Base-by-base conservation (phyloP, 2,113 vertebrate genomes). In the Hucho hucho region DNA sequence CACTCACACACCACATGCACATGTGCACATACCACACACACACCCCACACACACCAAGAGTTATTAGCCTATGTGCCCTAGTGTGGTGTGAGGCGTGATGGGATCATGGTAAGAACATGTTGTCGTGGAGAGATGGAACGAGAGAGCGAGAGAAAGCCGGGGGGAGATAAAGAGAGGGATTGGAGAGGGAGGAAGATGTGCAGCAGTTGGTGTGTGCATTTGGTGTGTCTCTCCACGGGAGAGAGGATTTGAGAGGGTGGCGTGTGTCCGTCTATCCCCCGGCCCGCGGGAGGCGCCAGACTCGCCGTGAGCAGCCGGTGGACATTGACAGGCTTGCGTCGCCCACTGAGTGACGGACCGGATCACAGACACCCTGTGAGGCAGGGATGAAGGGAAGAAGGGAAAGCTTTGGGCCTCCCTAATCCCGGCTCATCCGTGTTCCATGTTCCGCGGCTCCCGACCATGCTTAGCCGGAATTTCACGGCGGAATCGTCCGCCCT, bases 401-500 rank as follows among this genome's bases (percentile, higher is more conserved):
- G 83, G 81, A 61, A 61, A 61, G 84, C 86, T 89, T 77, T 81
- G 84, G 88, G 89, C 82, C 86, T 85, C 86, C 86, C 84, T 91
- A 91, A 91, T 91, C 90, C 89, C 78, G 2, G 88, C 90, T 91
- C 90, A 91, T 89, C 90, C 90, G 61, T 87, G 86, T 87, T 91
- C 87, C 83, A 85, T 90, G 89, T 90, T 90, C 83, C 80, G 78
- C 73, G 22, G 86, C 84, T 88, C 84, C 78, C 86, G 29, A 87
- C 89, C 81, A 89, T 72, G 85, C 91, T 90, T 90, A 90, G 90
- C 84, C 47, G 75, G 88, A 90, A 91, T 93, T 93, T 93, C 92
- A 92, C 84, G 87, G 81, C 59, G 64, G 75, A 86, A 75, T 87
- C 89, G 84, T 81, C 79, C 78, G 88, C 84, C 49, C 88, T 84